Conservation (phyloP, 37 sponge, comb jelly and placozoan genomes). For the Ianthella basta region DNA sequence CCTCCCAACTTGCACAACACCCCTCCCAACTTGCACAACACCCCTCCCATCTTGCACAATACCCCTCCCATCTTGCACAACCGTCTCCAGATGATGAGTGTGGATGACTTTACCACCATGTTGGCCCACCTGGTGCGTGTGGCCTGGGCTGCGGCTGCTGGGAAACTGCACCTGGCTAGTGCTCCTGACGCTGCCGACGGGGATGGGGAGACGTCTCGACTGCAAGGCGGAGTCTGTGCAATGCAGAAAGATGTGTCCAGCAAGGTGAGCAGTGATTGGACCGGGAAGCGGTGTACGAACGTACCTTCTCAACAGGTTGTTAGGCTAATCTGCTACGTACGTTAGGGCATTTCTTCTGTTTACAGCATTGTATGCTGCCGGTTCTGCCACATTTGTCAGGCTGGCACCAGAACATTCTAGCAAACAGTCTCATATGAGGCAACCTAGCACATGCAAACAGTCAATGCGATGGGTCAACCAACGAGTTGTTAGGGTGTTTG, state of each 20-base stretch:
- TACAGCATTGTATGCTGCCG: no score
- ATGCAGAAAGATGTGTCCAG: conserved; percentile 19
- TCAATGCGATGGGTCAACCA: no score
- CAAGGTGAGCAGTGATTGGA: conserved; percentile 2
- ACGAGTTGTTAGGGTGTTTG: no score
- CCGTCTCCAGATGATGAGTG: conserved; percentile 64
- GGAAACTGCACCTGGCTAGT: conserved; percentile 76
- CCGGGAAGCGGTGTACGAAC: background rate
- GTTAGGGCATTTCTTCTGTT: background rate
- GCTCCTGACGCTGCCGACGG: conserved; percentile 5
- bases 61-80: no score
- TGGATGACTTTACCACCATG: conserved; percentile 72
- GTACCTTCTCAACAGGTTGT: background rate
- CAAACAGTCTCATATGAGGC: no score
- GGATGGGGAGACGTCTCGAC: background rate
- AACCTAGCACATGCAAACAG: no score
- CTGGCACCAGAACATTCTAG: no score
- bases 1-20: no score
- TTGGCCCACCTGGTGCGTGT: conserved; percentile 73
- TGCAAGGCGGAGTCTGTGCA: conserved; percentile 16
- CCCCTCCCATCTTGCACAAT: no score
- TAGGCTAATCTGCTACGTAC: background rate
- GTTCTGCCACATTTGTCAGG: no score
- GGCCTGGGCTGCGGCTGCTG: conserved; percentile 81
- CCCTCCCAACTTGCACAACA: no score